Conservation (phyloP, 2,888 invertebrate genomes). For the Yponomeuta evonymella region DNA sequence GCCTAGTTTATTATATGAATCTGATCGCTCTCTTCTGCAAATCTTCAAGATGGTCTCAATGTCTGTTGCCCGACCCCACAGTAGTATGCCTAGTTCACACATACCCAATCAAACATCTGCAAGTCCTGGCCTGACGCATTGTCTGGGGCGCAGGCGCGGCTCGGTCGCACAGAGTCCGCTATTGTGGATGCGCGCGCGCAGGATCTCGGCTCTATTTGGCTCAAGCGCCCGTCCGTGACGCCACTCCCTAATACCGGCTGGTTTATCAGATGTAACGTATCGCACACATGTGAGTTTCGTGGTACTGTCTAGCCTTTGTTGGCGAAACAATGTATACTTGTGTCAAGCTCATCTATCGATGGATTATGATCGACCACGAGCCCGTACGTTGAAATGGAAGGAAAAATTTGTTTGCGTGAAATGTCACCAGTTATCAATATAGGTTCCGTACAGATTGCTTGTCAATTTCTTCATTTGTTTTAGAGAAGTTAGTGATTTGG, state of each 20-base stretch:
- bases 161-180: constrained; percentile 32
- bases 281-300: neutral
- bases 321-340: neutral
- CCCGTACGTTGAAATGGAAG: no score
- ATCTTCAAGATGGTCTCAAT: no score
- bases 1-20: no score
- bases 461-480: no score
- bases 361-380: no score
- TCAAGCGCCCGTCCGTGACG: constrained; percentile 32
- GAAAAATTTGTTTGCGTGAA: no score
- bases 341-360: no score
- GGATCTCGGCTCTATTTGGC: constrained; percentile 73
- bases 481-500: no score
- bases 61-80: neutral
- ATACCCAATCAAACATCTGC: constrained; percentile 7
- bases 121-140: constrained; percentile 2
- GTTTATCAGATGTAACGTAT: neutral
- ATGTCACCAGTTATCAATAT: no score
- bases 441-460: no score
- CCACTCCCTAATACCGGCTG: constrained; percentile 8
- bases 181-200: constrained; percentile 32
- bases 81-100: neutral
- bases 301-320: neutral
- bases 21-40: no score
- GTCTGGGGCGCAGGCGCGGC: constrained; percentile 20